A percentile compares a stretch with the other conserved stretches of the same genome.
phyloP scores from a whole-genome alignment of 2,113 vertebrate species.

The Microtus ochrogaster region DNA sequence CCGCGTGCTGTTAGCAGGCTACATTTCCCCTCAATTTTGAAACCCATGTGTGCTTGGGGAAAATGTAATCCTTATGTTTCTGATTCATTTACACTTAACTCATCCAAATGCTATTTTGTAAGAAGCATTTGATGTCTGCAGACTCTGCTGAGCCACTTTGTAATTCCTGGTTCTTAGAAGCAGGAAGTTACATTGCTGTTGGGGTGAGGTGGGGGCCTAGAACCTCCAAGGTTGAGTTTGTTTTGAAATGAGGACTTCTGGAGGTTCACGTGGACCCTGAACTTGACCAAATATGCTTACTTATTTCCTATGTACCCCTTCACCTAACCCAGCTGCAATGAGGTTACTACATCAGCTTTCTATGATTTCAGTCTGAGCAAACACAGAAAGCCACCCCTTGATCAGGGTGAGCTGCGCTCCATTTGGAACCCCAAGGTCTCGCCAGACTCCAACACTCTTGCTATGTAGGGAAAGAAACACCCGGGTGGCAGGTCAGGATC shows the following conservation, averaged over 20 bases:
- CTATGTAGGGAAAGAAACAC: neutral
- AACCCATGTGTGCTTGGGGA: conserved; percentile 78
- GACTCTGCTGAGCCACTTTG: conserved; percentile 74
- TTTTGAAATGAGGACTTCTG: conserved; percentile 68
- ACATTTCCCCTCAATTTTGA: conserved; percentile 78
- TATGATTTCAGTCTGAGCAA: neutral
- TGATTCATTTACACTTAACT: conserved; percentile 85
- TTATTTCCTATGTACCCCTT: conserved; percentile 67
- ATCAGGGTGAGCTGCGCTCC: neutral
- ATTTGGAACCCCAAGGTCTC: neutral
- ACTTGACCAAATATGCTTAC: conserved; percentile 66
- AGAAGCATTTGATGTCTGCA: conserved; percentile 80
- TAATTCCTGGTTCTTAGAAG: conserved; percentile 75
- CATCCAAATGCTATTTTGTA: conserved; percentile 83
- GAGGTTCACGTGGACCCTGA: conserved; percentile 55
- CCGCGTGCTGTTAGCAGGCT: conserved; percentile 63
- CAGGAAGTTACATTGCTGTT: conserved; percentile 79
- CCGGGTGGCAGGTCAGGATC: neutral
- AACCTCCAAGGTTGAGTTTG: conserved; percentile 79
- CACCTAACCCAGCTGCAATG: conserved; percentile 16
- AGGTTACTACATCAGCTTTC: neutral
- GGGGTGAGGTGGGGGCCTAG: conserved; percentile 66
- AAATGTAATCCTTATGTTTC: conserved; percentile 85
- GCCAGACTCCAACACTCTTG: neutral
- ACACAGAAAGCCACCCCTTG: neutral